Percentiles rank a stretch among this genome's conserved stretches.
phyloP scores from a whole-genome alignment of 2,797 vertebrate species.

The Pangasius larnaudii region DNA sequence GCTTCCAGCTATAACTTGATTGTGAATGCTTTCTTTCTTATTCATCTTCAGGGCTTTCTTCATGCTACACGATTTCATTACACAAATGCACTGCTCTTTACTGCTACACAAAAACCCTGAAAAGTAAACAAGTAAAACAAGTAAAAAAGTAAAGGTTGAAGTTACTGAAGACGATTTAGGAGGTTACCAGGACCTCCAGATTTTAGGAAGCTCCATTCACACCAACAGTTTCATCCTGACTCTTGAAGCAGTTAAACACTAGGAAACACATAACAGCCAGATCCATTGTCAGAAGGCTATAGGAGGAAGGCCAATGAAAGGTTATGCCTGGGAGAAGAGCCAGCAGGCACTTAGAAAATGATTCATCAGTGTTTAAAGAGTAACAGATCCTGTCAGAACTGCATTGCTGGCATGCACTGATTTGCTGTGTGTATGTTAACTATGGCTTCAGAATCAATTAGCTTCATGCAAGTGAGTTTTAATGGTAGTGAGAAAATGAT shows the following conservation, averaged over 20 bases:
- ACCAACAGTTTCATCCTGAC: background rate
- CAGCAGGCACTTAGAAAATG: constrained; percentile 49
- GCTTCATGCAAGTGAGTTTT: background rate
- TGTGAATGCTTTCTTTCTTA: background rate
- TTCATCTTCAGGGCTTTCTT: background rate
- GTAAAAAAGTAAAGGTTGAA: background rate
- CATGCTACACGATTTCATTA: background rate
- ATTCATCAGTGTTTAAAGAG: constrained; percentile 55
- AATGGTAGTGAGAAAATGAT: background rate
- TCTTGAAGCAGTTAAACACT: background rate
- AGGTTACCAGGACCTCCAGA: background rate
- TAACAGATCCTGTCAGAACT: constrained; percentile 37
- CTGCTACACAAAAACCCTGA: background rate
- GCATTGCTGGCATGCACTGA: constrained; percentile 12
- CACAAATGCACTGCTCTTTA: background rate
- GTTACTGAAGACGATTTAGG: background rate
- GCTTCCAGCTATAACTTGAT: background rate
- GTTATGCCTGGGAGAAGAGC: constrained; percentile 49
- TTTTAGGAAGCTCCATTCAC: background rate
- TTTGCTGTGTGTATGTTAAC: background rate
- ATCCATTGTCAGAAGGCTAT: background rate
- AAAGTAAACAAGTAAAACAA: background rate
- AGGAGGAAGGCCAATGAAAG: constrained; percentile 30
- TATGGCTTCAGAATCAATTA: constrained; percentile 5
- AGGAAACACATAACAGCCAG: background rate